These are phyloP conservation scores for Falco concolor DNA, from an alignment of 2,797 vertebrate genomes.

Conservation along the genomic window DNA sequence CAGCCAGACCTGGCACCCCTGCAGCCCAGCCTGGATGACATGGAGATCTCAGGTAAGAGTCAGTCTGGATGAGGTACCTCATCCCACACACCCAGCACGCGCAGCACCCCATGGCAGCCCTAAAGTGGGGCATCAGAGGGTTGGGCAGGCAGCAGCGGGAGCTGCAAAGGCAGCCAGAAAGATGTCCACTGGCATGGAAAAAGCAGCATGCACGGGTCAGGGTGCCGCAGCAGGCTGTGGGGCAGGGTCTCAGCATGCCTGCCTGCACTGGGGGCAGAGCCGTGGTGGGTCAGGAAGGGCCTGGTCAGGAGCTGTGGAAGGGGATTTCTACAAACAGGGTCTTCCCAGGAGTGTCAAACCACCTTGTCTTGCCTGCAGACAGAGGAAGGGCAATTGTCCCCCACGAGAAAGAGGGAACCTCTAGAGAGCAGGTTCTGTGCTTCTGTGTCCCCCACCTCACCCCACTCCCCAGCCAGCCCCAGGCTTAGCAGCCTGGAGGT, in stretches of 20 bases:
- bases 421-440: background rate
- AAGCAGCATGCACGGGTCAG: background rate
- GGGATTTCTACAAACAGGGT: background rate
- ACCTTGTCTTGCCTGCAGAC: background rate
- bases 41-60: constrained; percentile 92
- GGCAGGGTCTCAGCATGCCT: background rate
- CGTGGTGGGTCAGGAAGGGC: background rate
- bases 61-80: fast-evolving
- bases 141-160: background rate
- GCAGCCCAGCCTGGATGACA: constrained; percentile 93
- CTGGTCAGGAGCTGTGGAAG: background rate
- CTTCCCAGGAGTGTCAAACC: background rate
- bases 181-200: background rate
- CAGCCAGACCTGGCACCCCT: constrained; percentile 91
- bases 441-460: background rate
- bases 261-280: background rate
- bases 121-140: background rate
- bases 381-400: background rate
- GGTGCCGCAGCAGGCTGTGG: background rate
- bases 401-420: background rate
- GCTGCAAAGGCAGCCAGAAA: background rate
- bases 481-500: background rate
- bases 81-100: background rate
- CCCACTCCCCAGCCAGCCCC: background rate
- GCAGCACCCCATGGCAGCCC: background rate